Conservation (phyloP, 2,888 invertebrate genomes). For the Stenodera caucasica region DNA sequence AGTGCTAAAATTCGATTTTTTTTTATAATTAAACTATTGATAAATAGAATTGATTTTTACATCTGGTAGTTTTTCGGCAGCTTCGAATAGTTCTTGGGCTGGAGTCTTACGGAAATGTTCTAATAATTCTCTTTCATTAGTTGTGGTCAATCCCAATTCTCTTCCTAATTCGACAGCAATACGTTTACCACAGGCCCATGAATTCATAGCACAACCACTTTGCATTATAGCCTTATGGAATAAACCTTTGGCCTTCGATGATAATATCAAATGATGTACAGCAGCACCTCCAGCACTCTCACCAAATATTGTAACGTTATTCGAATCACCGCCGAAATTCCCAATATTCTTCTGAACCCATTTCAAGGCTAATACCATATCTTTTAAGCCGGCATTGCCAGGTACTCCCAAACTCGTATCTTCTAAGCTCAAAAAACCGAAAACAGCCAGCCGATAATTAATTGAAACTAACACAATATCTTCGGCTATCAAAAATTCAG, state of each 20-base stretch:
- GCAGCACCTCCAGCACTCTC: conserved; percentile 57
- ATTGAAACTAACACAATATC: conserved; percentile 44
- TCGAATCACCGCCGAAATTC: no score
- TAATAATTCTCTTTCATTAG: conserved; percentile 47
- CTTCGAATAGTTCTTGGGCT: conserved; percentile 47
- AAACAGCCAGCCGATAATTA: conserved; percentile 45
- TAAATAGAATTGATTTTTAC: no score
- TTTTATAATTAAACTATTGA: conserved; percentile 8
- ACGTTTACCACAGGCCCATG: conserved; percentile 40
- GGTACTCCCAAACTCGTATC: conserved; percentile 54
- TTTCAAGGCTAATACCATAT: conserved; percentile 55
- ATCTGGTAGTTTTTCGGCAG: conserved; percentile 39
- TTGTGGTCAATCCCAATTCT: conserved; percentile 26
- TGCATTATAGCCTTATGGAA: conserved; percentile 48
- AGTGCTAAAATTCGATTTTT: conserved; percentile 20
- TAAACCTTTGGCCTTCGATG: conserved; percentile 51
- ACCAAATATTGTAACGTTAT: conserved; percentile 58
- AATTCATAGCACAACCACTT: conserved; percentile 42
- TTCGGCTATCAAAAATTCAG: conserved; percentile 42
- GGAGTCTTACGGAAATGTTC: conserved; percentile 50
- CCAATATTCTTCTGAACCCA: conserved; percentile 56
- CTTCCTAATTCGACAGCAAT: conserved; percentile 23
- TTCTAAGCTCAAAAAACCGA: conserved; percentile 55
- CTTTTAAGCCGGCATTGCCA: conserved; percentile 58
- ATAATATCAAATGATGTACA: conserved; percentile 54